phyloP scores from a whole-genome alignment of 1,140 invertebrate species.

The Ladona fulva region DNA sequence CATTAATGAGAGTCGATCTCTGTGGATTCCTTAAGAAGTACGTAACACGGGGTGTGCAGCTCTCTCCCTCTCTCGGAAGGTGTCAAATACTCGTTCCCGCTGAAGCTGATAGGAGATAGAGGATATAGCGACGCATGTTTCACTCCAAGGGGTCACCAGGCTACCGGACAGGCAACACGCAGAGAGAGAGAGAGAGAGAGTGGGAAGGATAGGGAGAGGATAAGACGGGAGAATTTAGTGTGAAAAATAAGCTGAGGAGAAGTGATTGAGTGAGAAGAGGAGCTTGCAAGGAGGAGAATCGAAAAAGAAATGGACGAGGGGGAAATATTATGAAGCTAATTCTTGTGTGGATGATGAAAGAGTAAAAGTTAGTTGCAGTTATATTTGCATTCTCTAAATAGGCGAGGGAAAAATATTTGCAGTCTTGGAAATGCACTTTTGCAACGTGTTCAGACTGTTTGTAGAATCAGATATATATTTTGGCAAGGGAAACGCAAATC shows the following conservation, averaged over 20 bases:
- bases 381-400: no score
- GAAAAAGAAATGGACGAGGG: background rate
- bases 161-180: slow-evolving; percentile 1
- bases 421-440: no score
- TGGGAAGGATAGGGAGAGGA: background rate
- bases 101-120: background rate
- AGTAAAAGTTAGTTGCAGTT: no score
- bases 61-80: background rate
- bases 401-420: no score
- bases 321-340: no score
- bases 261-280: background rate
- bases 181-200: background rate
- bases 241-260: background rate
- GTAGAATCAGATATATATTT: no score
- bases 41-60: background rate
- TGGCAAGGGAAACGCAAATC: no score
- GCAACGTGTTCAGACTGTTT: no score
- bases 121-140: background rate
- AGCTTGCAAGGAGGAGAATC: background rate
- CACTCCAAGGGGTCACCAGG: background rate
- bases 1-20: background rate
- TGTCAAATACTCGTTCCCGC: background rate
- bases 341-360: no score
- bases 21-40: background rate
- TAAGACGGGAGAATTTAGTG: background rate